These are phyloP conservation scores for Bicyclus anynana DNA, from an alignment of 1,140 invertebrate species.

Conservation along the genomic window DNA sequence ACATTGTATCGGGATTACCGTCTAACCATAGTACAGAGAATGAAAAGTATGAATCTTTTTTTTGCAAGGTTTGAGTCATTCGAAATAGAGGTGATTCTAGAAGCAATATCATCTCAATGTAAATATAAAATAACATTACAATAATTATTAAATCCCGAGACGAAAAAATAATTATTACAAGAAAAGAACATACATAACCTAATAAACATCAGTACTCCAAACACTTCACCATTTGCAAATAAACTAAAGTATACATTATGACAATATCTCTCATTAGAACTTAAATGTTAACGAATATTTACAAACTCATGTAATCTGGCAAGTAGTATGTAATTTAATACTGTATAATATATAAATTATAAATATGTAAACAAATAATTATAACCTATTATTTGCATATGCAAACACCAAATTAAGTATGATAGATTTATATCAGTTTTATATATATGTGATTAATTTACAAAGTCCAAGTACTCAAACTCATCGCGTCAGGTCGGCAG, in stretches of 20 bases:
- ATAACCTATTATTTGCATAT: conserved; percentile 44
- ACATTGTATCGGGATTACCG: too few relatives aligned
- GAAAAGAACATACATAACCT: background rate
- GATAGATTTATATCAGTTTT: conserved; percentile 19
- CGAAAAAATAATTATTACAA: background rate
- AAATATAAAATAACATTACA: background rate
- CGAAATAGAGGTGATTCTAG: too few relatives aligned
- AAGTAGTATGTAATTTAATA: conserved; percentile 63
- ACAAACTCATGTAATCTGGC: conserved; percentile 62
- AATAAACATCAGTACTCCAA: conserved; percentile 3
- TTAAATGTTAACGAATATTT: conserved; percentile 32
- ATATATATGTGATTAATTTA: too few relatives aligned
- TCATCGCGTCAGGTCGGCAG: too few relatives aligned
- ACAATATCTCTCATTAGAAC: conserved; percentile 7
- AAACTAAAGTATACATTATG: conserved; percentile 21
- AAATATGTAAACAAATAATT: conserved; percentile 42
- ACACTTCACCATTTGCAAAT: conserved; percentile 11
- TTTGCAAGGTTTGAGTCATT: too few relatives aligned
- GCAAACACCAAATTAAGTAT: conserved; percentile 20
- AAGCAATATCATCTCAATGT: too few relatives aligned
- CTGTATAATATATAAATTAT: conserved; percentile 71
- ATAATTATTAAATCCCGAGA: background rate
- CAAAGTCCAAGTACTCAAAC: too few relatives aligned
- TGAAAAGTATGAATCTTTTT: too few relatives aligned
- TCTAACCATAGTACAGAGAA: too few relatives aligned